These are phyloP conservation scores for Anas flavirostris DNA, from an alignment of 2,797 vertebrate genomes.

Conservation along the genomic window DNA sequence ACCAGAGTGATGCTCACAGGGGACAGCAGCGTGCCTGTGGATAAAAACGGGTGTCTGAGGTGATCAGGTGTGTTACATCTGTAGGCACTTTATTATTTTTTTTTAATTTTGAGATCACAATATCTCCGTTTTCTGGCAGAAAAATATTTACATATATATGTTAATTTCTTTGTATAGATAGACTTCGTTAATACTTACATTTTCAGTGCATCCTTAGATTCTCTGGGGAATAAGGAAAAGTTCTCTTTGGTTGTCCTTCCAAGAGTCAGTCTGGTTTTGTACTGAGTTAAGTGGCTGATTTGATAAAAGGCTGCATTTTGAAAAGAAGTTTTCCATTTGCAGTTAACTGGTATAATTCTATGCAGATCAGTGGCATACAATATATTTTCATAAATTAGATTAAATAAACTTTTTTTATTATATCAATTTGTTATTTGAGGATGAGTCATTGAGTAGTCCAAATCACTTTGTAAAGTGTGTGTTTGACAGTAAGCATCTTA, in stretches of 20 bases:
- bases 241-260: background rate
- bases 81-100: background rate
- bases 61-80: accelerated
- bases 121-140: background rate
- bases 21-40: no score
- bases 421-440: background rate
- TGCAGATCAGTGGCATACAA: background rate
- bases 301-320: background rate
- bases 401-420: background rate
- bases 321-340: background rate
- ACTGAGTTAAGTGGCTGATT: background rate
- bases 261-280: background rate
- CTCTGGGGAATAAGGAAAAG: background rate
- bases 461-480: background rate
- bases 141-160: background rate
- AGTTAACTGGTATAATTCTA: background rate
- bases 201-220: background rate
- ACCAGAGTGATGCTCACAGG: background rate
- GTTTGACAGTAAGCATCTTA: background rate
- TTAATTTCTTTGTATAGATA: background rate
- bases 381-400: background rate
- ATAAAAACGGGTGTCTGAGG: accelerated
- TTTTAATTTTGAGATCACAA: background rate
- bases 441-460: background rate
- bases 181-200: background rate